Evolutionary conservation across 1,140 invertebrate species (phyloP).

Genomic region (Drosophila baimaii): DNA sequence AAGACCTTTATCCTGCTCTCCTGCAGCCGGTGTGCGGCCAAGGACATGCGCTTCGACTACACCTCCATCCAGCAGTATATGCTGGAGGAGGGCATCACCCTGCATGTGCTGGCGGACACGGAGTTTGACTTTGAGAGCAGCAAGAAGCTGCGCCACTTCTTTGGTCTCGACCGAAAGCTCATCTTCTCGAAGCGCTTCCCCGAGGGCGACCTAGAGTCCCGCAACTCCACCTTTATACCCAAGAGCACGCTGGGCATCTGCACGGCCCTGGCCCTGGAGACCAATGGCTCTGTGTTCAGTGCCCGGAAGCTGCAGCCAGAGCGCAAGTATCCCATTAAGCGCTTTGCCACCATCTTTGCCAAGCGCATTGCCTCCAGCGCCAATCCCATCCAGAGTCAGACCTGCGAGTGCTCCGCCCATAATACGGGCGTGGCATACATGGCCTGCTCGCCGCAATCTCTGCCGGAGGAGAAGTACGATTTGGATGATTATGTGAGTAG

Average conservation of each 20-base stretch:
- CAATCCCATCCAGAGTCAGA: conserved; percentile 87
- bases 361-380: conserved; percentile 88
- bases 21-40: conserved; percentile 89
- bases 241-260: conserved; percentile 92
- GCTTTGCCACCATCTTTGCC: conserved; percentile 89
- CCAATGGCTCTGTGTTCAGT: conserved; percentile 91
- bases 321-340: conserved; percentile 87
- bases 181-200: conserved; percentile 92
- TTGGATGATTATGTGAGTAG: conserved; percentile 78
- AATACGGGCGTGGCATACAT: conserved; percentile 88
- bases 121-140: conserved; percentile 90
- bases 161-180: conserved; percentile 89
- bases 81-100: conserved; percentile 90
- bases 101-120: conserved; percentile 93
- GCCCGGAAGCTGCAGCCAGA: conserved; percentile 86
- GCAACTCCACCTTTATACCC: conserved; percentile 89
- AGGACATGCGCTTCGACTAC: conserved; percentile 91
- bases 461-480: conserved; percentile 63
- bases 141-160: conserved; percentile 89
- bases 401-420: conserved; percentile 90
- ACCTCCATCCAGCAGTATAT: conserved; percentile 90
- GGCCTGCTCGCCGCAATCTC: conserved; percentile 66
- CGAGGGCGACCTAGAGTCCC: conserved; percentile 88
- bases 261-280: conserved; percentile 91
- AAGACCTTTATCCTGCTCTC: conserved; percentile 93